Evolutionary conservation across 1,140 invertebrate genomes (phyloP).

Genomic region (Conus ventricosus): DNA sequence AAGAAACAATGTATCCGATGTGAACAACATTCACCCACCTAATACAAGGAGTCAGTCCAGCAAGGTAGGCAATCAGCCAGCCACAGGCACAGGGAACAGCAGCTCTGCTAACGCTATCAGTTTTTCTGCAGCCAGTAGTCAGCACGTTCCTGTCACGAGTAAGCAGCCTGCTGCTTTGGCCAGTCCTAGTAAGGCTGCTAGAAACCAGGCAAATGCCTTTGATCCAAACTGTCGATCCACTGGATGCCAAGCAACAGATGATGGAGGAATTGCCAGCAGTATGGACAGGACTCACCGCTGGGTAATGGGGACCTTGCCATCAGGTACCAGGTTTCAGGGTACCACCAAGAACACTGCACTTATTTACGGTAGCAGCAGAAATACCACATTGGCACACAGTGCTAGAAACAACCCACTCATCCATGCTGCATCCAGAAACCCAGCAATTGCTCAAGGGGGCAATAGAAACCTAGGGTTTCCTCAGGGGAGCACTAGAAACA

Average conservation of each 20-base stretch:
- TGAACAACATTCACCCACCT: background rate
- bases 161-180: background rate
- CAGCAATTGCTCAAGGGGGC: background rate
- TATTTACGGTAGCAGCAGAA: background rate
- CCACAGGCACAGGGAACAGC: background rate
- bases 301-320: conserved; percentile 10
- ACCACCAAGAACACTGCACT: conserved; percentile 7
- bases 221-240: background rate
- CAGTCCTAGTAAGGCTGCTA: background rate
- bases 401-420: background rate
- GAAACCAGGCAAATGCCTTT: background rate
- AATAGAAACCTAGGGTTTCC: background rate
- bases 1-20: background rate
- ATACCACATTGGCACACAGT: background rate
- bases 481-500: conserved; percentile 6
- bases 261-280: conserved; percentile 12
- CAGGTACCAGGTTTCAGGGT: conserved; percentile 16
- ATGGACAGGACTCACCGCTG: conserved; percentile 10
- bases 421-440: background rate
- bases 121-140: background rate
- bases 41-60: background rate
- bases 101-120: background rate
- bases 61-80: background rate
- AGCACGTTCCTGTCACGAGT: background rate
- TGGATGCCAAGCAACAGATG: conserved; percentile 14